A percentile compares a stretch with the other conserved stretches of the same genome.
phyloP scores from a whole-genome alignment of 1,140 invertebrate species.

The Drosophila pallidifrons region DNA sequence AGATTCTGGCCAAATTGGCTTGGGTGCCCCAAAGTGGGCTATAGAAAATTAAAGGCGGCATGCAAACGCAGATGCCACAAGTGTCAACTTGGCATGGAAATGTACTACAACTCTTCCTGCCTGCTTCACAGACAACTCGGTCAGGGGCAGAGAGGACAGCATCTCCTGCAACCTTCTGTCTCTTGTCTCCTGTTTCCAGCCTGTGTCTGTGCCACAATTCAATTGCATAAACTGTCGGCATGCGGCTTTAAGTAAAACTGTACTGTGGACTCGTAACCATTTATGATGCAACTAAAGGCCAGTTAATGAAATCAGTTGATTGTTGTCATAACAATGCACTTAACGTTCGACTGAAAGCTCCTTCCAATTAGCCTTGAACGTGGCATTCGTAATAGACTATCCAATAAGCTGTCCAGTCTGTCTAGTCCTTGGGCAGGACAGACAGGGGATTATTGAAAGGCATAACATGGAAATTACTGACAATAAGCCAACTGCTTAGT shows the following conservation, averaged over 20 bases:
- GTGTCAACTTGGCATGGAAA: slow-evolving; percentile 10
- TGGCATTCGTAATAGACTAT: slow-evolving; percentile 17
- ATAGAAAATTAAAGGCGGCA: slow-evolving; percentile 13
- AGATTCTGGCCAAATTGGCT: slow-evolving; percentile 7
- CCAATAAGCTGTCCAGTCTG: background rate
- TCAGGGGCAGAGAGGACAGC: slow-evolving; percentile 2
- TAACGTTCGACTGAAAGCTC: background rate
- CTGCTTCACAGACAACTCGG: background rate
- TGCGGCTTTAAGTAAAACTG: slow-evolving; percentile 10
- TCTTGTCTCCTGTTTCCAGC: background rate
- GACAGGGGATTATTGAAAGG: background rate
- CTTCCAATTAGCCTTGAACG: slow-evolving; percentile 20
- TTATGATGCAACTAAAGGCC: slow-evolving; percentile 43
- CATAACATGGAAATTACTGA: background rate
- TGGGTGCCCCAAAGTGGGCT: slow-evolving; percentile 14
- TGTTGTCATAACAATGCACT: slow-evolving; percentile 18
- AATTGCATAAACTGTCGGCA: slow-evolving; percentile 23
- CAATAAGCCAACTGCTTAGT: background rate
- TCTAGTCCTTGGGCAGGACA: background rate
- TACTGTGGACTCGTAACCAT: slow-evolving; percentile 9
- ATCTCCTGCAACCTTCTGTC: too few relatives aligned
- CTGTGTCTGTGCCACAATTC: background rate
- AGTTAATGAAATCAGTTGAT: slow-evolving; percentile 33
- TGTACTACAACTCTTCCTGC: background rate
- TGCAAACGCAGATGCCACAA: slow-evolving; percentile 14